These are phyloP conservation scores for Trichosurus vulpecula DNA, from an alignment of 2,797 vertebrate genomes.

Conservation along the genomic window DNA sequence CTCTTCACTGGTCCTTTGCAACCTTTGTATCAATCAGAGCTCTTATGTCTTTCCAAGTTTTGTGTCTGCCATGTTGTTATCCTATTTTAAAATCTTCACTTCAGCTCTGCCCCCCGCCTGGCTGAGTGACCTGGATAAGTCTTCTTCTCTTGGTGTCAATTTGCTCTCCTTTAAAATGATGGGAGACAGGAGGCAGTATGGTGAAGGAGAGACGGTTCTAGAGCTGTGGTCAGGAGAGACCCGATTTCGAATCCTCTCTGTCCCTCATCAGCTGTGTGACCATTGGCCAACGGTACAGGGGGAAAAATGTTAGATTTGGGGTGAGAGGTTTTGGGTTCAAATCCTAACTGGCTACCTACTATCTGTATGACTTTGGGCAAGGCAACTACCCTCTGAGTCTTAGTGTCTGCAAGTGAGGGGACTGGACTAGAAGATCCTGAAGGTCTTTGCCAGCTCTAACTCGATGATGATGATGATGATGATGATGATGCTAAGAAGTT, in stretches of 20 bases:
- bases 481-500: background rate
- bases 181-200: background rate
- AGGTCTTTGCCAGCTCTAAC: background rate
- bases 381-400: background rate
- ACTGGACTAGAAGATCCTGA: background rate
- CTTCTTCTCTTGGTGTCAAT: background rate
- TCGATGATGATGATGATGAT: no score
- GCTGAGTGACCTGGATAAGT: background rate
- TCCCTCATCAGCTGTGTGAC: background rate
- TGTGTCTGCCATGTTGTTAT: background rate
- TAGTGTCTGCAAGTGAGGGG: background rate
- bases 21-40: background rate
- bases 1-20: background rate
- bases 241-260: background rate
- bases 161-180: background rate
- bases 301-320: background rate
- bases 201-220: background rate
- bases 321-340: background rate
- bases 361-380: background rate
- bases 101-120: background rate
- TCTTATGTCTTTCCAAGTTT: background rate
- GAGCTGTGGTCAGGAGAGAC: background rate
- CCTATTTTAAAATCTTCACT: background rate
- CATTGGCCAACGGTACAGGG: background rate
- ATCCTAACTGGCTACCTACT: background rate